Conservation (phyloP, 2,797 vertebrate species). For the Syngnathus rostellatus region DNA sequence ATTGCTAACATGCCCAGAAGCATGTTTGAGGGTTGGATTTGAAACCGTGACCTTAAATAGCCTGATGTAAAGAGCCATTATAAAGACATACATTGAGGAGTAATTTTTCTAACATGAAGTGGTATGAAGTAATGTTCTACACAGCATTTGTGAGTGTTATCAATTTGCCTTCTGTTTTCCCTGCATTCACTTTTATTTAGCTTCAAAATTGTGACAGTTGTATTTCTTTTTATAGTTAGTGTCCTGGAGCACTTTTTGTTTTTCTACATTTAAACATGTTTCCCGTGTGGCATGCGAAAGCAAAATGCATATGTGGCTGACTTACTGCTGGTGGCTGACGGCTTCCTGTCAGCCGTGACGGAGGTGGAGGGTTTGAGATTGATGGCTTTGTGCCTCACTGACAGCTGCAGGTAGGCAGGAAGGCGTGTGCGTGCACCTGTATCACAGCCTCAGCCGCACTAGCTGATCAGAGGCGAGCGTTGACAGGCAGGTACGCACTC, state of each 20-base stretch:
- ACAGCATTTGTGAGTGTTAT: not conserved
- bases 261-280: constrained; percentile 25
- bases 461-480: constrained; percentile 49
- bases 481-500: constrained; percentile 50
- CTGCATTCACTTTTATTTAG: not conserved
- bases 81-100: not conserved
- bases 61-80: not conserved
- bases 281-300: constrained; percentile 36
- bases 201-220: not conserved
- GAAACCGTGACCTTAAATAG: not conserved
- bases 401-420: constrained; percentile 47
- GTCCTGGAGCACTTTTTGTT: not conserved
- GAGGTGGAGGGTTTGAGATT: constrained; percentile 43
- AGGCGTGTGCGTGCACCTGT: constrained; percentile 34
- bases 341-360: constrained; percentile 47
- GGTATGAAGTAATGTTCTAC: not conserved
- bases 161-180: not conserved
- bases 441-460: constrained; percentile 34
- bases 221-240: not conserved
- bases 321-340: constrained; percentile 34
- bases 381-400: constrained; percentile 57
- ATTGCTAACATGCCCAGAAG: not conserved
- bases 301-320: constrained; percentile 42
- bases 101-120: not conserved
- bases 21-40: not conserved